Evolutionary conservation across 2,797 vertebrate genomes (phyloP), one percentile per base, ranked within the genome.

Genomic region (Iguana delicatissima): DNA sequence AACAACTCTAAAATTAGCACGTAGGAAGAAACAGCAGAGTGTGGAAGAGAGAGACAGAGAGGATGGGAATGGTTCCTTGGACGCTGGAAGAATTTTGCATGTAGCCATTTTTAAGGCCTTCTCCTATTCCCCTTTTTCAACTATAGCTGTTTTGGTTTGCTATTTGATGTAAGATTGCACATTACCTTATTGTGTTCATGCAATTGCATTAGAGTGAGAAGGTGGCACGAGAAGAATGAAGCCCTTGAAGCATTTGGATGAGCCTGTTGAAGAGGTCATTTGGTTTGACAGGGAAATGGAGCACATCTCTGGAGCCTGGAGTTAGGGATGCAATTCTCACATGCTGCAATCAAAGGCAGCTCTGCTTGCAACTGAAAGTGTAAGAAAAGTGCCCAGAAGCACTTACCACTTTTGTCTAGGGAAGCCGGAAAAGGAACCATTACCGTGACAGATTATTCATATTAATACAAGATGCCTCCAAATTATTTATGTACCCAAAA

Each of bases 401-500:
- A 16, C 5, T 84, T 91, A 16, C 38, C 84, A 81, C 72, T 91
- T 90, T 16, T 5, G 35, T 62, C 91, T 94, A 32, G 74, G 76
- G 64, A 50, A 67, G 24, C 62, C 42, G 10, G 87, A 86, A 32
- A 92, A 84, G 80, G 93, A 90, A 88, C 87, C 89, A 69, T 88
- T 35, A 18, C 80, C 73, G 52, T 91, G 92, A 92, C 93, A 95
- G 89, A 94, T 91, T 90, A 94, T 93, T 94, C 93, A 86, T 89
- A 95, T 93, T 91, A 93, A 95, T 93, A 92, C 87, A 94, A 88
- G 69, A 38, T 84, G 89, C 77, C 89, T 91, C 80, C 93, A 94
- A 95, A 94, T 95, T 94, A 96, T 95, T 96, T 94, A 89, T 93
- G 94, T 72, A 92, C 90, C 22, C 5, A 87, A 87, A 94, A 35